Base-by-base conservation (phyloP, 2,797 vertebrate genomes). In the Helarctos malayanus region DNA sequence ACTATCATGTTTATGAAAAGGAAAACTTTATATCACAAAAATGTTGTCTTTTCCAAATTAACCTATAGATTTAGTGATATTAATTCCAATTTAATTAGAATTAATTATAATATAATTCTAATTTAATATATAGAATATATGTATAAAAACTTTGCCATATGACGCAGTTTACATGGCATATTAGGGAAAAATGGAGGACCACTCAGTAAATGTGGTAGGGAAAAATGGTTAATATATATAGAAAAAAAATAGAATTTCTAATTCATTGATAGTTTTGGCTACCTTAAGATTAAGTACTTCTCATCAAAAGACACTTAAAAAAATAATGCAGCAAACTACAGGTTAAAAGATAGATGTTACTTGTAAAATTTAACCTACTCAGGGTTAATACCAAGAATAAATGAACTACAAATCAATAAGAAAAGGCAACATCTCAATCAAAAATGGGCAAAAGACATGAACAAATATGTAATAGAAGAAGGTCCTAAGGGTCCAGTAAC, bases 301-400 rank as follows among this genome's bases (percentile, higher is more conserved):
- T 84, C 13, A 69, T 61, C 8, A 87, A 49, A 71, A 68, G 3
- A 27, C 57, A 57, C 9, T 92, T 92, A 11, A 38, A 21, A 81
- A 73, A 78, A 18, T n/a, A 47, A 73, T 29, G 45, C 29, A 76
- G 7, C 32, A 23, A 47, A 41, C 21, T 84, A 71, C 8, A 35
- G 9, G 59, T 89, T 75, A 82, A 86, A 41, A 54, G 7, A 32
- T 65, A 65, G 5, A 38, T 71, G n/a, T 35, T 69, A 38, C 19
- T 73, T 90, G 19, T 86, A 78, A 93, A 91, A 63, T 68, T n/a
- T 82, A 95, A n/a, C 4, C 25, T 80, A 71, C 32, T 8, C 16
- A 80, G 38, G 32, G 69, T 79, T 97, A 91, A 25, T 71, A 69
- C 65, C 8, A 82, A 95, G 32, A 75, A 78, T n/a, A 41, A 89